These are phyloP conservation scores for Selenia dentaria DNA, from an alignment of 2,888 invertebrate genomes.

Conservation along the genomic window DNA sequence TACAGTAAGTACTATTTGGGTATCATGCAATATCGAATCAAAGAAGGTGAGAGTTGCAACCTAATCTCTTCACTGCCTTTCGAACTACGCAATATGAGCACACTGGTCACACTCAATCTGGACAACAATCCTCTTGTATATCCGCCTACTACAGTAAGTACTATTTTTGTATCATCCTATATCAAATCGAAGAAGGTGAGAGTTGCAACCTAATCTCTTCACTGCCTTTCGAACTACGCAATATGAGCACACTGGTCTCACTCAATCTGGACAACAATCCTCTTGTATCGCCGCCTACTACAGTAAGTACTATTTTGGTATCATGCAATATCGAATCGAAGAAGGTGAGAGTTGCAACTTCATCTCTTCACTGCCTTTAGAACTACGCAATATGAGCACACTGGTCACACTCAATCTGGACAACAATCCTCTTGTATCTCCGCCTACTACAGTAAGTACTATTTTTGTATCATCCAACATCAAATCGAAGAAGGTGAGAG, in stretches of 20 bases:
- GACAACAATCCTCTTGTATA: conserved; percentile 96
- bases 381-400: conserved; percentile 93
- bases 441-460: conserved; percentile 94
- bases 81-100: conserved; percentile 94
- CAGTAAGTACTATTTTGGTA: conserved; percentile 90
- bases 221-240: conserved; percentile 94
- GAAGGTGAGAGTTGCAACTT: conserved; percentile 97
- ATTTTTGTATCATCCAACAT: too few species aligned
- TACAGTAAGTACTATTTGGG: conserved; percentile 90
- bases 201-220: conserved; percentile 95
- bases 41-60: conserved; percentile 97
- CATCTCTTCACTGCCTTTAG: conserved; percentile 94
- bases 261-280: conserved; percentile 95
- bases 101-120: conserved; percentile 91
- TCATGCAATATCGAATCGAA: too few species aligned
- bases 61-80: conserved; percentile 94
- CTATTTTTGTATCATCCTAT: too few species aligned
- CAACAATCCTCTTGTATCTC: conserved; percentile 96
- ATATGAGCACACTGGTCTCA: conserved; percentile 93
- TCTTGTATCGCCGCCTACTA: conserved; percentile 95
- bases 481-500: too few species aligned
- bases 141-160: conserved; percentile 95
- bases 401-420: conserved; percentile 93
- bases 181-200: too few species aligned
- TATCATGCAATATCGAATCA: too few species aligned